Base-by-base conservation (phyloP, 2,797 vertebrate species). In the Moxostoma hubbsi region DNA sequence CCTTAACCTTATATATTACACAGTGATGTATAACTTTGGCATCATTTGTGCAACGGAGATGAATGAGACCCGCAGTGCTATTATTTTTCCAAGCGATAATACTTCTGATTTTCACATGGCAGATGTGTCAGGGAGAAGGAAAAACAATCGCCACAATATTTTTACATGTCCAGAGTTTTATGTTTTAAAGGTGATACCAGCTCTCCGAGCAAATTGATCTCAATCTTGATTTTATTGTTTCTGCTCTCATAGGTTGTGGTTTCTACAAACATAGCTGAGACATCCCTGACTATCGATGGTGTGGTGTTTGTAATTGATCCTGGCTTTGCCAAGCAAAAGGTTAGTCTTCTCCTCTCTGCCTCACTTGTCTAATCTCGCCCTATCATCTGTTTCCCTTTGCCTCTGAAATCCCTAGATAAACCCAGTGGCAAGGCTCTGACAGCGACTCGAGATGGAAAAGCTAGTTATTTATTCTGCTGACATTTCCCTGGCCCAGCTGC, bases 221-320 rank as follows among this genome's bases (percentile, higher is more conserved):
- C 62, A 83, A 81, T 61, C 71, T 61, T 71, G 6, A 65, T 53
- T 68, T 5, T 70, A 74, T 64, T 50, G 75, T 85, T 82, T 90
- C 75, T 13, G 67, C 90, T 89, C 89, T 61, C 59, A 82, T 90
- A 99, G 97, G 96, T 98, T 15, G 97, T 98, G 62, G 97, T 99
- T 85, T 99, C 97, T 65, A 99, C 97, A 87, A 99, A 99, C 89
- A 99, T 98, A n/a, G 97, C 97, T 0, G 98, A 99, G 92, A 98
- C 97, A 2, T 99, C 98, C 71, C 93, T 98, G 91, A 98, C 97
- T 91, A 98, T 98, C 87, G 97, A 98, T 65, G 96, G 97, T 1
- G 97, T 98, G 82, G 97, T 98, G 81, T 99, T 99, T 93, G 98
- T 99, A 89, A 99, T 98, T 86, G 98, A 99, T 96, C 97, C 97